Conservation (phyloP, 2,888 invertebrate genomes). For the Hirtodrosophila cameraria region DNA sequence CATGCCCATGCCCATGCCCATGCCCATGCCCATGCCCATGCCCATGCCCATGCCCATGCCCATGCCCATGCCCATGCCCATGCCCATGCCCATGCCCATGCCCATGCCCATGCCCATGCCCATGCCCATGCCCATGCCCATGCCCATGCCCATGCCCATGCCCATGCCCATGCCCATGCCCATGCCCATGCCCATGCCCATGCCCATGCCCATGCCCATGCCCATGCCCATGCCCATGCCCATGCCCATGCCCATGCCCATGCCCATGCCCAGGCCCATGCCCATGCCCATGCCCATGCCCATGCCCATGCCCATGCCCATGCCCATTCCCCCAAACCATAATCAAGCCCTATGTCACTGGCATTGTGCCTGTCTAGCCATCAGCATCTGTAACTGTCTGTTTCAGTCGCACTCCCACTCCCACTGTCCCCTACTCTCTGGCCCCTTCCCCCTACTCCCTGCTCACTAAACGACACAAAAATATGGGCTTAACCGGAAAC, state of each 20-base stretch:
- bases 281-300: conserved; percentile 5
- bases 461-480: conserved; percentile 79
- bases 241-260: conserved; percentile 13
- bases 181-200: conserved; percentile 27
- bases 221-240: too few species aligned
- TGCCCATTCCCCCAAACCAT: conserved; percentile 24
- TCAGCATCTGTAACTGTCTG: conserved; percentile 75
- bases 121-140: conserved; percentile 7
- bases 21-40: too few species aligned
- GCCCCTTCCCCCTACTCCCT: conserved; percentile 1
- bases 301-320: conserved; percentile 5
- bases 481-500: conserved; percentile 85
- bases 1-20: too few species aligned
- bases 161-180: conserved; percentile 20
- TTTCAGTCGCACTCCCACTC: conserved; percentile 58
- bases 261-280: neutral
- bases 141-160: neutral
- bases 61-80: conserved; percentile 1
- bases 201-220: conserved; percentile 40
- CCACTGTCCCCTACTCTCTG: neutral
- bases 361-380: conserved; percentile 69
- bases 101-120: too few species aligned
- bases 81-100: conserved; percentile 7
- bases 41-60: conserved; percentile 59
- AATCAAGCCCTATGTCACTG: conserved; percentile 47